Evolutionary conservation across 2,888 invertebrate genomes (phyloP).

Genomic region (Erebia ligea): DNA sequence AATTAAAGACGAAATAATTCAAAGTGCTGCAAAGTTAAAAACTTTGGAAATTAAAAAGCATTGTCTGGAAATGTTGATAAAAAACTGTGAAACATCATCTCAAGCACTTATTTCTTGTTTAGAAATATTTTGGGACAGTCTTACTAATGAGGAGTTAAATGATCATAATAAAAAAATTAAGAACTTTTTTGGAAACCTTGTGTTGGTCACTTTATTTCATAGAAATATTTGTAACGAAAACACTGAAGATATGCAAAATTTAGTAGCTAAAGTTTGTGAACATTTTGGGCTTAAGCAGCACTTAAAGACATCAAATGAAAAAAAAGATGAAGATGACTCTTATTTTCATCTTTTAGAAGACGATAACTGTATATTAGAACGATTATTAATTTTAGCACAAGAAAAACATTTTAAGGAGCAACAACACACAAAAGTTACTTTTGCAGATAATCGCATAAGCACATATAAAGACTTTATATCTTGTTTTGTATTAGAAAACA

Average conservation of each 20-base stretch:
- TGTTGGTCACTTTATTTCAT: slow-evolving; percentile 64
- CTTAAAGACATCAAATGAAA: slow-evolving; percentile 30
- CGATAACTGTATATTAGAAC: slow-evolving; percentile 85
- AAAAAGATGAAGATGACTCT: slow-evolving; percentile 23
- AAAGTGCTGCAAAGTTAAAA: slow-evolving; percentile 85
- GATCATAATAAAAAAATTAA: slow-evolving; percentile 55
- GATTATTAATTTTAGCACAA: slow-evolving; percentile 83
- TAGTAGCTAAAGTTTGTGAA: slow-evolving; percentile 56
- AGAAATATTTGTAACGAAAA: slow-evolving; percentile 62
- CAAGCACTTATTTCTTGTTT: slow-evolving; percentile 81
- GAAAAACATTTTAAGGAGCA: slow-evolving; percentile 70
- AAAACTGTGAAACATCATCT: slow-evolving; percentile 85
- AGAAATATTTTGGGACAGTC: slow-evolving; percentile 74
- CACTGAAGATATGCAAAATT: slow-evolving; percentile 60
- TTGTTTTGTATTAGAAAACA: slow-evolving; percentile 77
- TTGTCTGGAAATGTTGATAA: slow-evolving; percentile 87
- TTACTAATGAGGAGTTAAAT: slow-evolving; percentile 49
- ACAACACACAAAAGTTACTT: slow-evolving; percentile 80
- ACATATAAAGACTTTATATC: slow-evolving; percentile 81
- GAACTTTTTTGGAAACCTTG: slow-evolving; percentile 64
- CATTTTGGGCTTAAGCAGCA: slow-evolving; percentile 48
- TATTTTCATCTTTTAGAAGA: slow-evolving; percentile 75
- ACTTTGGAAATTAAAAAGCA: slow-evolving; percentile 89
- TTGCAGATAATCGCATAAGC: slow-evolving; percentile 76
- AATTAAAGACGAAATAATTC: slow-evolving; percentile 78